Evolutionary conservation across 2,113 vertebrate species (phyloP).

Genomic region (Eurystomus gularis): DNA sequence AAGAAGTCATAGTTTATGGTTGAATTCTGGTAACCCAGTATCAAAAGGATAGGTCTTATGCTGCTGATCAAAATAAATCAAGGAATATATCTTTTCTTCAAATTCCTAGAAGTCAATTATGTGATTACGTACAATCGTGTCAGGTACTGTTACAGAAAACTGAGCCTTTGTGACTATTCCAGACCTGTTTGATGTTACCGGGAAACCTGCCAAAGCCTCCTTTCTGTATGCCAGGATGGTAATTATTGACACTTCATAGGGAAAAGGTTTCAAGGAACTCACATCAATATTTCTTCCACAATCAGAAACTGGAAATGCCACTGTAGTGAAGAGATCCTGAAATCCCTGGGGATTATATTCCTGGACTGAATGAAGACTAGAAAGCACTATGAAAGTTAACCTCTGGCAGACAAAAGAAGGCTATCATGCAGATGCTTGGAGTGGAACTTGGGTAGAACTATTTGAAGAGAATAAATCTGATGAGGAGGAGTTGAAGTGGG

Average conservation of each 20-base stretch:
- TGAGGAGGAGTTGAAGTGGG: not conserved
- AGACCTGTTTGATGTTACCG: constrained; percentile 72
- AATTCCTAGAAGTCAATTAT: constrained; percentile 74
- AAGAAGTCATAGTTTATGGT: not conserved
- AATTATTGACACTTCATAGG: constrained; percentile 76
- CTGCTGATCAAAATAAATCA: constrained; percentile 1
- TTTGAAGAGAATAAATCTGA: not conserved
- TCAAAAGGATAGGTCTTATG: not conserved
- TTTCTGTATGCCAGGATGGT: constrained; percentile 69
- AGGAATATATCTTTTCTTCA: not conserved
- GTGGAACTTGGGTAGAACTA: not conserved
- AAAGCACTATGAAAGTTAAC: not conserved
- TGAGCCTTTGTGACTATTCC: constrained; percentile 73
- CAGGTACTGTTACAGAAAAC: constrained; percentile 75
- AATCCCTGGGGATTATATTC: constrained; percentile 51
- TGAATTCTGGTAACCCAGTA: not conserved
- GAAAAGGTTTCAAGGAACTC: constrained; percentile 75
- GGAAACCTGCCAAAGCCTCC: constrained; percentile 72
- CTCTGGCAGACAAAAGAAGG: not conserved
- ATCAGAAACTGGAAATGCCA: constrained; percentile 67
- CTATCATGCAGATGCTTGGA: not conserved
- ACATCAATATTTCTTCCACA: constrained; percentile 72
- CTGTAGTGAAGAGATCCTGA: constrained; percentile 49
- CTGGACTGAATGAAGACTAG: not conserved
- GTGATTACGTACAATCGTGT: constrained; percentile 75